Evolutionary conservation across 1,140 invertebrate species (phyloP).

Genomic region (Drosophila pseudoobscura): DNA sequence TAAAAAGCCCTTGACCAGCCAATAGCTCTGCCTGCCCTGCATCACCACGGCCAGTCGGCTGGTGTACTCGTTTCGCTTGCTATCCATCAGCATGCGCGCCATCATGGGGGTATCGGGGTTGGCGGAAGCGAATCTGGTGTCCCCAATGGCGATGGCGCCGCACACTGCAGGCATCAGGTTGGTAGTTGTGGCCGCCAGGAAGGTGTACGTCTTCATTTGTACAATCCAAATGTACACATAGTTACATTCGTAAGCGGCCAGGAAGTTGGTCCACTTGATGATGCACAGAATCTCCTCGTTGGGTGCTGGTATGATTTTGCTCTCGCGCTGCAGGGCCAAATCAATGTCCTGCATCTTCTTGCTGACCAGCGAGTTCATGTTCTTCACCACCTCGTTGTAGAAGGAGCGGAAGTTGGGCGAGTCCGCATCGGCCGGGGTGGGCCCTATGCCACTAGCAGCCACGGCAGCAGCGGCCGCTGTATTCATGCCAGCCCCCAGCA

Average conservation of each 20-base stretch:
- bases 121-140: conserved; percentile 53
- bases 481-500: conserved; percentile 22
- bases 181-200: conserved; percentile 68
- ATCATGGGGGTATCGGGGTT: conserved; percentile 47
- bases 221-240: conserved; percentile 78
- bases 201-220: conserved; percentile 54
- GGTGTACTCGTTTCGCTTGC: conserved; percentile 54
- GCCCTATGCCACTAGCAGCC: background rate
- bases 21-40: conserved; percentile 73
- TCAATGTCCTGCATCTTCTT: conserved; percentile 82
- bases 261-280: conserved; percentile 76
- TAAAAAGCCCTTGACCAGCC: conserved; percentile 76
- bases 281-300: conserved; percentile 77
- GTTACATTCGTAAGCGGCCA: conserved; percentile 66
- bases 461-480: conserved; percentile 13
- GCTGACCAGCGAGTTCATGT: conserved; percentile 76
- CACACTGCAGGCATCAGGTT: conserved; percentile 72
- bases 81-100: conserved; percentile 63
- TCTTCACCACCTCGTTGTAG: conserved; percentile 71
- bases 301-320: conserved; percentile 75
- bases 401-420: conserved; percentile 40
- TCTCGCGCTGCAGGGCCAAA: conserved; percentile 71
- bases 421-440: conserved; percentile 7
- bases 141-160: conserved; percentile 66
- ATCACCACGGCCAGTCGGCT: conserved; percentile 69